Percentiles rank a stretch among this genome's conserved stretches.
These are phyloP conservation scores for Urophycis tenuis DNA, from an alignment of 2,797 vertebrate species.

Conservation along the genomic window DNA sequence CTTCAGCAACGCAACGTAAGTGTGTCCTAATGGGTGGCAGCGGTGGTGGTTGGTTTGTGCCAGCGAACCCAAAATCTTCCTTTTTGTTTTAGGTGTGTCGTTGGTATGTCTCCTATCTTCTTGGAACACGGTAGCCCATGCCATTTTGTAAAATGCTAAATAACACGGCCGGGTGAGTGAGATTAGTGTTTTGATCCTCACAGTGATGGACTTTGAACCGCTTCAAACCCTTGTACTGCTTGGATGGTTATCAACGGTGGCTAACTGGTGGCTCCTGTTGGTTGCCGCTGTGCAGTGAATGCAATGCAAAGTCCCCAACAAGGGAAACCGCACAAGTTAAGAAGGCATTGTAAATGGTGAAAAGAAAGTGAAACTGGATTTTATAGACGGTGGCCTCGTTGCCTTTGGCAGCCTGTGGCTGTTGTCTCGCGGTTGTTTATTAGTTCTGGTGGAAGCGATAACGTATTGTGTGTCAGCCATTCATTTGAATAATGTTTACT, in stretches of 20 bases:
- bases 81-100: too few relatives aligned
- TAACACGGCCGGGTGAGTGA: too few relatives aligned
- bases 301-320: background rate
- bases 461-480: slow-evolving; percentile 15
- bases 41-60: too few relatives aligned
- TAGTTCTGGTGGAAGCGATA: background rate
- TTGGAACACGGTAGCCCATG: too few relatives aligned
- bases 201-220: too few relatives aligned
- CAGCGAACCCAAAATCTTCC: too few relatives aligned
- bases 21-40: slow-evolving; percentile 12
- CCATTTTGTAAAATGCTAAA: too few relatives aligned
- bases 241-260: background rate
- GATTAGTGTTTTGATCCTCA: too few relatives aligned
- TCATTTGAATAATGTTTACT: slow-evolving; percentile 8
- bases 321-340: background rate
- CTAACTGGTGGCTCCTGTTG: background rate
- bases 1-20: slow-evolving; percentile 98
- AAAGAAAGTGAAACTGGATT: background rate
- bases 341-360: too few relatives aligned
- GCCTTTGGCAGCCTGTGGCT: background rate
- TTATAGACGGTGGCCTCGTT: background rate
- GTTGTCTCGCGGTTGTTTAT: background rate
- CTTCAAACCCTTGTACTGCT: too few relatives aligned
- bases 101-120: too few relatives aligned
- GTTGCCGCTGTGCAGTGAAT: background rate